A percentile compares a stretch with the other conserved stretches of the same genome.
Conservation (phyloP, 2,113 vertebrate genomes). For the Corythoichthys haematopterus region DNA sequence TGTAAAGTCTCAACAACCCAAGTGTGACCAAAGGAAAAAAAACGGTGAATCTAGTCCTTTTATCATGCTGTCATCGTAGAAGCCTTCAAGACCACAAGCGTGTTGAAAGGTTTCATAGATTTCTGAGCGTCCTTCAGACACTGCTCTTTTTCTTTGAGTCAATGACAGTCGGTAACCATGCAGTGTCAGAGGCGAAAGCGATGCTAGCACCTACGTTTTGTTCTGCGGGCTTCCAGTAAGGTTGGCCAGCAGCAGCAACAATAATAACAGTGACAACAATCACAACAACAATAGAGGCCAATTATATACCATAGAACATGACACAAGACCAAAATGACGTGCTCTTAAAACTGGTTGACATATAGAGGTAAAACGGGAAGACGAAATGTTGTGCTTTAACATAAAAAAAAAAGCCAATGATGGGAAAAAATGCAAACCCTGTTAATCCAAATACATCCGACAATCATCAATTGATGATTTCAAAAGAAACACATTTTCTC, state of each 20-base stretch:
- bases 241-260: constrained; percentile 70
- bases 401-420: constrained; percentile 15
- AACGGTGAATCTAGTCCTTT: constrained; percentile 4
- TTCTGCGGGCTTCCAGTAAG: constrained; percentile 75
- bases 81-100: background rate
- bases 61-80: background rate
- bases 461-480: constrained; percentile 56
- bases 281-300: constrained; percentile 67
- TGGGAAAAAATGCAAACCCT: constrained; percentile 57
- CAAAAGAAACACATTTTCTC: constrained; percentile 14
- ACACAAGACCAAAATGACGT: constrained; percentile 41
- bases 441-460: constrained; percentile 65
- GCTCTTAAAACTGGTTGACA: constrained; percentile 30
- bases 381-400: constrained; percentile 15
- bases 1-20: constrained; percentile 10
- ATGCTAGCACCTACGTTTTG: constrained; percentile 72
- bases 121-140: constrained; percentile 13
- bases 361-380: constrained; percentile 14
- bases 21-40: constrained; percentile 7
- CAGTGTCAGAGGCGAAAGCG: constrained; percentile 55
- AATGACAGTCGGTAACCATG: constrained; percentile 48
- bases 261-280: constrained; percentile 44
- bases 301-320: constrained; percentile 70
- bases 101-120: constrained; percentile 3
- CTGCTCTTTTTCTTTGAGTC: constrained; percentile 31